Base-by-base conservation (phyloP, 2,888 invertebrate species). In the Nomada lathburiana region DNA sequence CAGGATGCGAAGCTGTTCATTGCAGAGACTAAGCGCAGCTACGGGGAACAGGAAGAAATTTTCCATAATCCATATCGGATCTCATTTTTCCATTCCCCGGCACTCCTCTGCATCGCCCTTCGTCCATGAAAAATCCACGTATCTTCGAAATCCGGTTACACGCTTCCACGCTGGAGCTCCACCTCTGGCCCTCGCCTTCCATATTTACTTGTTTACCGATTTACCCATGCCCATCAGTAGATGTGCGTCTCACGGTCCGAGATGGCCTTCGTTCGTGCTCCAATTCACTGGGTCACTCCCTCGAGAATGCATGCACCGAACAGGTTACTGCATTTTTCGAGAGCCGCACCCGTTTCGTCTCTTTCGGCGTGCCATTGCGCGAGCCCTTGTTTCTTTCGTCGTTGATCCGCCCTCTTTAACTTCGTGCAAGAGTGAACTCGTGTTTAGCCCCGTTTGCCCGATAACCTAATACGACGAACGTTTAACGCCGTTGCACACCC, bases 401-500 rank as follows among this genome's bases (percentile, higher is more conserved):
- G 64, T 72, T 55, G 65, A 44, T 65, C 60, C 57, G 71, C 52
- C 29, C 74, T 72, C 76, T 80, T 68, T 73, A 60, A 80, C 64
- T 59, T 53, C 36, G 26, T 50, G 63, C 63, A 26, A 59, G 59
- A 42, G 63, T 59, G 18, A 77, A 60, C 57, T 62, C 64, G 63
- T 76, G 63, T 71, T 57, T 62, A 42, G 69, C 26, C 62, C 75
- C 47, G 77, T 69, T 75, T 69, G 63, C 72, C 80, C 82, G 82
- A 87, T 84, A 87, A 77, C 78, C 77, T 82, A 80, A 86, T 83
- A 76, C 53, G 55, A 42, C 60, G 71, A 83, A 76, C 76, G 78
- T 63, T 86, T 76, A 78, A 86, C 83, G 62, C 70, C 29, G 57
- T 18, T 23, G 13, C 47, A 36, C 53, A 52, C 67, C 55, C 10